phyloP scores from a whole-genome alignment of 2,113 vertebrate genomes.

The Bostrychus sinensis region DNA sequence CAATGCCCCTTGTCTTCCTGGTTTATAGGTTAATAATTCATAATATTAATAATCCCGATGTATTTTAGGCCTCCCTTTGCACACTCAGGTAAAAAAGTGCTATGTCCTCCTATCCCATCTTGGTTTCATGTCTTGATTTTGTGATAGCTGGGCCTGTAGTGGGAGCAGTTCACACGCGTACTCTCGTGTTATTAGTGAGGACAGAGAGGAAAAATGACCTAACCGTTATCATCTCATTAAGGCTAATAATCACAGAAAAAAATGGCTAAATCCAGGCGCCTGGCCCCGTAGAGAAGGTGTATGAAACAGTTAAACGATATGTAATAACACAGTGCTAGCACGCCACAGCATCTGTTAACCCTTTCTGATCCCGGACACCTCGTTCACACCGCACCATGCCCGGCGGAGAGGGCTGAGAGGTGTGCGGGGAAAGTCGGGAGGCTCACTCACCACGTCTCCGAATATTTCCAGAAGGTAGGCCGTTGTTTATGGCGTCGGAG shows the following conservation, averaged over 20 bases:
- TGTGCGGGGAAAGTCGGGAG: constrained; percentile 20
- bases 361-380: too few relatives aligned
- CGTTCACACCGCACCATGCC: constrained; percentile 35
- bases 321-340: constrained; percentile 13
- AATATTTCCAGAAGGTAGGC: constrained; percentile 15
- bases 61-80: too few relatives aligned
- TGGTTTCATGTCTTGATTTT: constrained; percentile 6
- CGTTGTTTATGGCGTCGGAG: constrained; percentile 36
- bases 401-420: constrained; percentile 8
- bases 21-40: too few relatives aligned
- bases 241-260: too few relatives aligned
- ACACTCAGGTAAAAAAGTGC: too few relatives aligned
- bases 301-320: too few relatives aligned
- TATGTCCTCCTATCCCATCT: constrained; percentile 18
- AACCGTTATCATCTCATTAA: too few relatives aligned
- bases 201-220: constrained; percentile 31
- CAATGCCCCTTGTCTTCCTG: too few relatives aligned
- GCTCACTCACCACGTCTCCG: constrained; percentile 51
- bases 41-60: too few relatives aligned
- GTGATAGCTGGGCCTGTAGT: neutral
- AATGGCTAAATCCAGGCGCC: too few relatives aligned
- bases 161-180: neutral
- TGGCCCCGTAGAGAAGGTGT: neutral
- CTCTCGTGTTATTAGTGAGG: constrained; percentile 3
- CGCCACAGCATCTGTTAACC: constrained; percentile 40